phyloP scores from a whole-genome alignment of 2,113 vertebrate species.

The Callionymus lyra region DNA sequence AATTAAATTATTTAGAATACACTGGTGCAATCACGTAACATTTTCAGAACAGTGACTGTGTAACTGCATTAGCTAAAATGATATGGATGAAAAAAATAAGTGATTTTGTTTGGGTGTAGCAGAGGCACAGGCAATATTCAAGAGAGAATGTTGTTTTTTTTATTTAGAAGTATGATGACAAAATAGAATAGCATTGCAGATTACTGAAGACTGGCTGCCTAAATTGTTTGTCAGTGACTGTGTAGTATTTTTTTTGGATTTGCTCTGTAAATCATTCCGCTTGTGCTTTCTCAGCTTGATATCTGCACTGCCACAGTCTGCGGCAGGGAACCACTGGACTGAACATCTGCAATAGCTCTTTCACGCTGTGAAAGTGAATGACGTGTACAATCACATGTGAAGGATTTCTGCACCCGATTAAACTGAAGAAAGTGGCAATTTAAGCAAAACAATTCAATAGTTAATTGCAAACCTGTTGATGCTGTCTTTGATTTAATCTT shows the following conservation, averaged over 20 bases:
- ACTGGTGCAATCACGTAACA: too few relatives aligned
- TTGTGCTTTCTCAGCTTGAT: constrained; percentile 17
- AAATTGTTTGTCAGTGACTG: constrained; percentile 29
- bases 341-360: constrained; percentile 18
- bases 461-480: too few relatives aligned
- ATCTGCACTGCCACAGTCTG: constrained; percentile 13
- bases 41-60: too few relatives aligned
- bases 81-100: too few relatives aligned
- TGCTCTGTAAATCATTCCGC: constrained; percentile 22
- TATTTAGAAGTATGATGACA: constrained; percentile 22
- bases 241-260: constrained; percentile 16
- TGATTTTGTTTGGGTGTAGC: neutral
- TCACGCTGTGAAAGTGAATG: constrained; percentile 1
- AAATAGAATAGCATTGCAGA: constrained; percentile 7
- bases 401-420: neutral
- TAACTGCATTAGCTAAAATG: too few relatives aligned
- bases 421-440: too few relatives aligned
- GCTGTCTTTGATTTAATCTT: too few relatives aligned
- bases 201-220: constrained; percentile 23
- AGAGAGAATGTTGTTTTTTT: constrained; percentile 21
- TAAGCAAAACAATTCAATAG: too few relatives aligned
- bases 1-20: too few relatives aligned
- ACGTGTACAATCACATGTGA: neutral
- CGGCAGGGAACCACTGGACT: constrained; percentile 12
- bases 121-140: constrained; percentile 14